phyloP scores from a whole-genome alignment of 2,797 vertebrate genomes.

The Enteromius paludinosus region DNA sequence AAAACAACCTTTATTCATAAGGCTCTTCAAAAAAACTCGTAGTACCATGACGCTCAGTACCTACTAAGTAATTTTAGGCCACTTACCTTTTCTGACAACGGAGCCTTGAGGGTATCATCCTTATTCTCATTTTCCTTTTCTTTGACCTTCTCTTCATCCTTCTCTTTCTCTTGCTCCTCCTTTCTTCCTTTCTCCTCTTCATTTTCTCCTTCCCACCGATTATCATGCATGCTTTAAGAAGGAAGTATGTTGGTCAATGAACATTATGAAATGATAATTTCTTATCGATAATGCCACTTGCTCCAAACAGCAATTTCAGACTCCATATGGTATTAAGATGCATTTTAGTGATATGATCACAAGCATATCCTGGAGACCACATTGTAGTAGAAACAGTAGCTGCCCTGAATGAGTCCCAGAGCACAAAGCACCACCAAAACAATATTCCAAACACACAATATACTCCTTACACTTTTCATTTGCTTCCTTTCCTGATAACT shows the following conservation, averaged over 20 bases:
- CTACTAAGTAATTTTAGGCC: neutral
- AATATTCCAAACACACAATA: neutral
- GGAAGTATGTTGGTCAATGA: neutral
- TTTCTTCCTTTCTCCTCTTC: slow-evolving; percentile 62
- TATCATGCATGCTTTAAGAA: slow-evolving; percentile 87
- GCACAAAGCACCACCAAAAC: neutral
- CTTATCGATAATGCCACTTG: neutral
- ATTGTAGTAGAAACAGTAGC: neutral
- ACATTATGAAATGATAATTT: neutral
- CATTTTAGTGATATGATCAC: neutral
- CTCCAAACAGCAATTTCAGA: neutral
- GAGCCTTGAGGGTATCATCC: slow-evolving; percentile 59
- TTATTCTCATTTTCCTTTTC: slow-evolving; percentile 45
- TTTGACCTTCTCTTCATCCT: slow-evolving; percentile 53
- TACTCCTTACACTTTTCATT: neutral
- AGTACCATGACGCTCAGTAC: neutral
- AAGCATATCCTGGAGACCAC: neutral
- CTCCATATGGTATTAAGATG: neutral
- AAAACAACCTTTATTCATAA: neutral
- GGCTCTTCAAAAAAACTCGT: neutral
- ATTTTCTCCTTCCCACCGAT: slow-evolving; percentile 87
- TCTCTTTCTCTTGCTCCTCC: slow-evolving; percentile 53
- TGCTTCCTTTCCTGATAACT: neutral
- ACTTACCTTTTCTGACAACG: slow-evolving; percentile 68
- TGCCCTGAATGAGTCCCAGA: neutral